Evolutionary conservation across 2,113 vertebrate species (phyloP).

Genomic region (Oreochromis aureus): DNA sequence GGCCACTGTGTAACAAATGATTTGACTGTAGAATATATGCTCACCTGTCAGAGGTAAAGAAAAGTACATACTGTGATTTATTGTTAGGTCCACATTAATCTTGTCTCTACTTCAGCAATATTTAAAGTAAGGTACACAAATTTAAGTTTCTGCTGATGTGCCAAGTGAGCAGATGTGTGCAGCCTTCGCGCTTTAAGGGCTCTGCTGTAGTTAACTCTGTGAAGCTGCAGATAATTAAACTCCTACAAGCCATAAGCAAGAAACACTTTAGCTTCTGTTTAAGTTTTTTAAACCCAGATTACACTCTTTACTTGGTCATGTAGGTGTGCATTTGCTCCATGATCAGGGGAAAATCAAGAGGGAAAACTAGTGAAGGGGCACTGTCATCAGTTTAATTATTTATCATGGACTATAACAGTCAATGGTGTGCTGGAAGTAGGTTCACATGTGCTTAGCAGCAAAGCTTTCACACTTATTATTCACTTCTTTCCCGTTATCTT

Average conservation of each 20-base stretch:
- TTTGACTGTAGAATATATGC: background rate
- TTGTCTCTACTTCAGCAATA: background rate
- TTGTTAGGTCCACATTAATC: background rate
- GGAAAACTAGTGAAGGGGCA: background rate
- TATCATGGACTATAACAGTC: background rate
- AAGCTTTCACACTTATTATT: background rate
- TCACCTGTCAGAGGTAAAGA: background rate
- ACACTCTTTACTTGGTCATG: background rate
- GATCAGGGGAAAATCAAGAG: background rate
- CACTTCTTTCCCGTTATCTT: background rate
- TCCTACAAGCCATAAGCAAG: background rate
- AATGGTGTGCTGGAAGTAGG: background rate
- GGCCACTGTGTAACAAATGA: background rate
- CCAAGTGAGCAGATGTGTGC: background rate
- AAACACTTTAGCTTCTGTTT: background rate
- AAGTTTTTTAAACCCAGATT: background rate
- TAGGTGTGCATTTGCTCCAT: background rate
- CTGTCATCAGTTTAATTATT: background rate
- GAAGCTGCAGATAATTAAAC: background rate
- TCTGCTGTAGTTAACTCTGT: background rate
- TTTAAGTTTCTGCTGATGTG: background rate
- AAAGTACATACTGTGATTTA: background rate
- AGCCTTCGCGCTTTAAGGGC: background rate
- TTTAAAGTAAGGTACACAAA: background rate
- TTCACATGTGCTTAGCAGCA: background rate